Base-by-base conservation (phyloP, 2,113 vertebrate species). In the Aviceda subcristata region DNA sequence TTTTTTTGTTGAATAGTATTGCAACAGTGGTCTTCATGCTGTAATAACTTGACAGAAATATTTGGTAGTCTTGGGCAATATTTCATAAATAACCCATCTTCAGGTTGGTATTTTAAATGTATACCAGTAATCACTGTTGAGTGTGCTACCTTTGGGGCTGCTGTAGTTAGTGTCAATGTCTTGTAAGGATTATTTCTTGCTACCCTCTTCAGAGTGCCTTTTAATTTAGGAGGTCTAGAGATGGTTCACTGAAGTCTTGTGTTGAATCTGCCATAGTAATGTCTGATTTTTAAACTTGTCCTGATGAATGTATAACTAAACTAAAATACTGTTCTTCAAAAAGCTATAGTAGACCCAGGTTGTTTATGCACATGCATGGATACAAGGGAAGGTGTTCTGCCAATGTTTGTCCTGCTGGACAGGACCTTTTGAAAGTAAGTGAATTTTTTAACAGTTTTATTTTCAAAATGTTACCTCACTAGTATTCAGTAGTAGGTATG, bases 391-490 rank as follows among this genome's bases (percentile, higher is more conserved):
- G 90, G 75, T 95, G 90, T 98, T 96, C 97, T 98, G 97, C 96
- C 97, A 97, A 95, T 72, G 88, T 96, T 91, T 26, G 92, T 98
- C 98, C 98, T 98, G 98, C 98, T 97, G 98, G 98, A 97, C 97
- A 94, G 98, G 98, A 97, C 83, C 62, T 97, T 96, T 94, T 68
- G 22, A 96, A 96, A 97, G 96, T 93, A 97, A 97, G 80, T 94
- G 82, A 95, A 89, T 95, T 96, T 97, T 98, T 97, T 96, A 97
- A 93, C 93, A 82, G 78, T 98, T 96, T 97, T 97, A 89, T 96
- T 97, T 98, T 95, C 79, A 68, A 97, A 96, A 97, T 93, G 79
- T 98, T 98, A 98, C 98, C 97, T 98, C 97, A 97, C 96, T 94
- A 92, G 93, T 97, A 81, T 92, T 97, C 86, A 88, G 82, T 94